Conservation (phyloP, 2,113 vertebrate species). For the Lampris incognitus region DNA sequence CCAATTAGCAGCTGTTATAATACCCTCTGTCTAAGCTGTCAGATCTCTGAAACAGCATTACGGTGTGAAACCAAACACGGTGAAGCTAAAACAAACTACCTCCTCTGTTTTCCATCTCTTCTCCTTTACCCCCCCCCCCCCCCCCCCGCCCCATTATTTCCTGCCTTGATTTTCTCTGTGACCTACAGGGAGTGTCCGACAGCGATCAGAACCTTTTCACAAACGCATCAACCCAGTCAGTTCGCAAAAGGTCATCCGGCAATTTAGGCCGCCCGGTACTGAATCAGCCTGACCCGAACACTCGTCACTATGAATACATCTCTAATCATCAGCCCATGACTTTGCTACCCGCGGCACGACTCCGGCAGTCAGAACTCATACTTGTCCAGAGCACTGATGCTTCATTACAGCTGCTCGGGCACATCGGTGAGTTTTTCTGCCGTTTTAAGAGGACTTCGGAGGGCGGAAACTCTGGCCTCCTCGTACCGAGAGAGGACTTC, state of each 20-base stretch:
- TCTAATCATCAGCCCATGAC: conserved; percentile 15
- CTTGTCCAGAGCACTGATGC: not conserved
- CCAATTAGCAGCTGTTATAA: conserved; percentile 48
- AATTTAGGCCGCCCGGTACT: conserved; percentile 6
- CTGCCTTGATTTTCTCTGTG: conserved; percentile 28
- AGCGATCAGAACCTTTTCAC: conserved; percentile 58
- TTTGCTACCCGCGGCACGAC: not conserved
- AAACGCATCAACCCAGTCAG: conserved; percentile 47
- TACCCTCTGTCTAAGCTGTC: conserved; percentile 50
- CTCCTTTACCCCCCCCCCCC: not conserved
- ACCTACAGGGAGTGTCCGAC: conserved; percentile 22
- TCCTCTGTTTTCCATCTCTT: conserved; percentile 7
- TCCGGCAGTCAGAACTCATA: not conserved
- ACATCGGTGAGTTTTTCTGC: conserved; percentile 9
- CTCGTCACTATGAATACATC: conserved; percentile 12
- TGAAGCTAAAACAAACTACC: conserved; percentile 40
- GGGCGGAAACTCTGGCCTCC: conserved; percentile 25
- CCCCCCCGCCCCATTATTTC: not conserved
- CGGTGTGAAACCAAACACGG: conserved; percentile 36
- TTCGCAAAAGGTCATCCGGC: conserved; percentile 60
- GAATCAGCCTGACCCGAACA: conserved; percentile 3
- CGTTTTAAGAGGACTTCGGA: not conserved
- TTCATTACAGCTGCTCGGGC: conserved; percentile 6
- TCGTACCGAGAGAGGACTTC: conserved; percentile 44
- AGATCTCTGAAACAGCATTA: conserved; percentile 42